Base-by-base conservation (phyloP, 2,797 vertebrate species). In the Pseudotriccus pelzelni region DNA sequence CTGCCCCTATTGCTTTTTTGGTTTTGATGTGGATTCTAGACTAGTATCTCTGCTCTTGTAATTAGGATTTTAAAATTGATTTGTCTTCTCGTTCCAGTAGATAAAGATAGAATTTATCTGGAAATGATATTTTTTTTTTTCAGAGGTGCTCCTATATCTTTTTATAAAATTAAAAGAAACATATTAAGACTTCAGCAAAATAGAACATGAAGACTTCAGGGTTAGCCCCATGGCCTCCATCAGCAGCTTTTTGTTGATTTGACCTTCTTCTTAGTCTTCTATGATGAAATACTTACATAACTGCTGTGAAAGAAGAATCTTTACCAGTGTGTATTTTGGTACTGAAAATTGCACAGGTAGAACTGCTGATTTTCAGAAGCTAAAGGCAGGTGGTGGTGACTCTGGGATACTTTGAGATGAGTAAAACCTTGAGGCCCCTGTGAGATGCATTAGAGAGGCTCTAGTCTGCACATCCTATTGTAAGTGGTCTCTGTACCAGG, bases 31-130 rank as follows among this genome's bases (percentile, higher is more conserved):
- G 77, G 28, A 80, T 53, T 68, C 77, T 58, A 90, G 46, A 85
- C 46, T 90, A 70, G 28, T 69, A 72, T 87, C 49, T 88, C 30
- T 90, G 12, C 15, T 85, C 47, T 55, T 93, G 30, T 75, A 96
- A 94, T 97, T 96, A 95, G 80, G 23, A 82, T 88, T 96, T 90
- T 62, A 62, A 90, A 94, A 86, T 84, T 91, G 47, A 85, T 96
- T 95, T 97, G 28, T 95, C n/a, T 95, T 90, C 74, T 95, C 7
- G 6, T 94, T 89, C 17, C 36, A 37, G 22, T 44, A 92, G 70
- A 84, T 80, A 84, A 77, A 93, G 62, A 64, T 43, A 86, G 23
- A 90, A n/a, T 77, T 87, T 95, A 72, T 81, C 79, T 66, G 87
- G 79, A 97, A 92, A 94, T 86, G 3, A 60, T 84, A 84, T 30